These are phyloP conservation scores for Blennius ocellaris DNA, from an alignment of 2,113 vertebrate species.

Conservation along the genomic window DNA sequence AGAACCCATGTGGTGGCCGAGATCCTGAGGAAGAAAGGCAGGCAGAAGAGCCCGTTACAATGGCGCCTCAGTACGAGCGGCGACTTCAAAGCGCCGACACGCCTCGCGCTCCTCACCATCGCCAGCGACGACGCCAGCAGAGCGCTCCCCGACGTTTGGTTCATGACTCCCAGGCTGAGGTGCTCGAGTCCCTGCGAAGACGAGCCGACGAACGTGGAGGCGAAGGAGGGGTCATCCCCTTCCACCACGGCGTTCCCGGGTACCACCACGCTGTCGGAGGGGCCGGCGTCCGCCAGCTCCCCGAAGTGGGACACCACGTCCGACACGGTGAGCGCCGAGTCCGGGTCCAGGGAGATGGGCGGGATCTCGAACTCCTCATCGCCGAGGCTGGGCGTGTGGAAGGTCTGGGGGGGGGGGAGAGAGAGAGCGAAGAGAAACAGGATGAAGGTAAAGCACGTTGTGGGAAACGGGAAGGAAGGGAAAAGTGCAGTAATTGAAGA, in stretches of 20 bases:
- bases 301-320: constrained; percentile 91
- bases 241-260: constrained; percentile 86
- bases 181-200: constrained; percentile 84
- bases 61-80: no score
- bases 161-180: constrained; percentile 89
- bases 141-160: constrained; percentile 84
- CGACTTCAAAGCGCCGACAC: not conserved
- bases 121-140: constrained; percentile 76
- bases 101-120: constrained; percentile 63
- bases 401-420: constrained; percentile 83
- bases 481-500: not conserved
- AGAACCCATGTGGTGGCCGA: constrained; percentile 89
- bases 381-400: constrained; percentile 92
- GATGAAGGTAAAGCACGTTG: not conserved
- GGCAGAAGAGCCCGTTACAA: not conserved
- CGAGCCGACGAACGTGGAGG: constrained; percentile 79
- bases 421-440: not conserved
- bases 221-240: constrained; percentile 83
- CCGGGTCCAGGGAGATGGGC: constrained; percentile 91
- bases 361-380: constrained; percentile 96
- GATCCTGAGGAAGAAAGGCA: constrained; percentile 78
- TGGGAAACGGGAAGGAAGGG: not conserved
- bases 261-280: constrained; percentile 80
- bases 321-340: constrained; percentile 88
- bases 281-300: constrained; percentile 85